Conservation (phyloP, 2,113 vertebrate species). For the Protobothrops flavoviridis region DNA sequence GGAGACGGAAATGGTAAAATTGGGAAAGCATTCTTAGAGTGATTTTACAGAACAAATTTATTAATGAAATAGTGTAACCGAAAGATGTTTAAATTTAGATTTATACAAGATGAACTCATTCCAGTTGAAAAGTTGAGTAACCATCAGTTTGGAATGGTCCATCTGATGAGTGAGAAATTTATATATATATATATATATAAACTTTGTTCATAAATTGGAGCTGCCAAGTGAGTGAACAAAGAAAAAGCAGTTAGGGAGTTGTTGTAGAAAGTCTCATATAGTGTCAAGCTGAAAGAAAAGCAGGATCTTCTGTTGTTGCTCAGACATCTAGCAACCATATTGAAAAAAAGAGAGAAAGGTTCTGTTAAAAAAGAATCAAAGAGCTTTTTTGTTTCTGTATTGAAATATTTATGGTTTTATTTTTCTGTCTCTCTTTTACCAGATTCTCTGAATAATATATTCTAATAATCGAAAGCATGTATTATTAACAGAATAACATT, state of each 20-base stretch:
- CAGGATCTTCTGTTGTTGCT: conserved; percentile 32
- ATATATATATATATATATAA: conserved; percentile 28
- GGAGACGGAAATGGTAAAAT: not conserved
- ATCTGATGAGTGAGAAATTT: conserved; percentile 45
- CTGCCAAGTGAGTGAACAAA: conserved; percentile 57
- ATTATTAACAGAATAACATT: no score
- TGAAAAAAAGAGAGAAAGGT: not conserved
- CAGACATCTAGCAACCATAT: conserved; percentile 6
- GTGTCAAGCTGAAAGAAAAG: conserved; percentile 47
- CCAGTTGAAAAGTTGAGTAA: conserved; percentile 54
- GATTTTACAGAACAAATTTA: conserved; percentile 46
- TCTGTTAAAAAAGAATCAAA: not conserved
- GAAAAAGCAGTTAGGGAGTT: conserved; percentile 38
- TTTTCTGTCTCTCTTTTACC: not conserved
- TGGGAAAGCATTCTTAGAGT: conserved; percentile 46
- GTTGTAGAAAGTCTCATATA: conserved; percentile 56
- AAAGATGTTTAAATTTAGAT: conserved; percentile 55
- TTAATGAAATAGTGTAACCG: conserved; percentile 41
- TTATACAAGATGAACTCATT: conserved; percentile 58
- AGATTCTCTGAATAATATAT: not conserved
- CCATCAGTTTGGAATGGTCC: conserved; percentile 54
- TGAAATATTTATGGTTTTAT: conserved; percentile 3
- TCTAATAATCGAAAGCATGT: not conserved
- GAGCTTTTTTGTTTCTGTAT: not conserved
- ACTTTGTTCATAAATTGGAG: conserved; percentile 36